A percentile compares a stretch with the other conserved stretches of the same genome.
Conservation (phyloP, 2,113 vertebrate species). For the Dicerorhinus sumatrensis region DNA sequence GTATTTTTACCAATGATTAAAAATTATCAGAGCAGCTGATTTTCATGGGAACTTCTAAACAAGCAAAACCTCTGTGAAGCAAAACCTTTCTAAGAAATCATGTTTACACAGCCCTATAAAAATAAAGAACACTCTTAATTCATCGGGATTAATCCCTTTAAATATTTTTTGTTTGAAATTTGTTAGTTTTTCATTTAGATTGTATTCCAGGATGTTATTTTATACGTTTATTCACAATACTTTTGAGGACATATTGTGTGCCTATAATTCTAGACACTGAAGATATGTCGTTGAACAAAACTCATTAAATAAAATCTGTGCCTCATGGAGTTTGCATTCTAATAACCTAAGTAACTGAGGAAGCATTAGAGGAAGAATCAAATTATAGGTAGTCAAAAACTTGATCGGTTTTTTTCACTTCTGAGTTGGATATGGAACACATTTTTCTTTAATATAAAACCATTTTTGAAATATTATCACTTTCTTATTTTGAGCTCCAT, state of each 20-base stretch:
- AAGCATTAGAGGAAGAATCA: constrained; percentile 1
- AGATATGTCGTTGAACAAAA: neutral
- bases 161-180: neutral
- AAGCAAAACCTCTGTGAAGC: neutral
- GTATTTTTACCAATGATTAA: neutral
- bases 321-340: neutral
- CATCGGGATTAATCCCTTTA: neutral
- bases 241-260: neutral
- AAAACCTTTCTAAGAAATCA: constrained; percentile 25
- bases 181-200: neutral
- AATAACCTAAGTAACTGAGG: neutral
- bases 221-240: constrained; percentile 9
- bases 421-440: neutral
- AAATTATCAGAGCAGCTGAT: neutral
- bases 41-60: constrained; percentile 5
- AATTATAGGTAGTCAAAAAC: constrained; percentile 16
- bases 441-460: constrained; percentile 48
- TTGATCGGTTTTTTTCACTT: neutral
- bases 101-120: neutral
- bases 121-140: neutral
- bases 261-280: neutral
- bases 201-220: neutral
- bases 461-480: constrained; percentile 46
- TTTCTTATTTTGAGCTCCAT: constrained; percentile 53
- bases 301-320: neutral